Evolutionary conservation across 2,797 vertebrate genomes (phyloP), one percentile per base, ranked within the genome.

Genomic region (Phyllotis vaccarum): DNA sequence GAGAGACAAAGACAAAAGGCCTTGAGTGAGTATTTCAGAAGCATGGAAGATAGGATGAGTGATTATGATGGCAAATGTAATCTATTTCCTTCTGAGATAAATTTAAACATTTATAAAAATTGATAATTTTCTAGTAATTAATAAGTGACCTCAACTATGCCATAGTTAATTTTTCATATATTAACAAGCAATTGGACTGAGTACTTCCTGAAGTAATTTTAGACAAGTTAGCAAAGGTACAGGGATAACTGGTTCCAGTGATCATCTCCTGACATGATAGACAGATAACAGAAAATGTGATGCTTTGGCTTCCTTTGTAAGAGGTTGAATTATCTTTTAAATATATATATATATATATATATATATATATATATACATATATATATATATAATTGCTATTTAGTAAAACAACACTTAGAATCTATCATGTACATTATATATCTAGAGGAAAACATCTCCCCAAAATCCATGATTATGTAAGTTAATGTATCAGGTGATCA

Each of bases 141-240:
- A 27, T 80, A 3, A 85, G 43, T 85, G 2, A 31, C 0, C 3
- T 1, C 5, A n/a, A 34, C 6, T 27, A 3, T 19, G 0, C 1
- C 13, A 43, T 22, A 31, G 0, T 24, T 34, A 24, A n/a, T 4
- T 82, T 75, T 21, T 80, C 27, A 40, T 29, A n/a, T 54, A 34
- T 46, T 29, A 91, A 6, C 31, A 72, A 46, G 14, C n/a, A 29
- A 62, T 85, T 58, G 60, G 12, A 13, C 31, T 49, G 13, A 29
- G 27, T 74, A 27, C 34, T 74, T 75, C 24, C 70, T 89, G 40
- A 27, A 14, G 11, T 19, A 66, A 11, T 85, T 10, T n/a, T 27
- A 34, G 14, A 22, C 2, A 76, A 22, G 2, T 76, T 52, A 14
- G 7, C 4, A 29, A 43, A 46, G 12, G 46, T 11, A 40, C 43